phyloP scores from a whole-genome alignment of 1,140 invertebrate species.

The Papilio polytes region DNA sequence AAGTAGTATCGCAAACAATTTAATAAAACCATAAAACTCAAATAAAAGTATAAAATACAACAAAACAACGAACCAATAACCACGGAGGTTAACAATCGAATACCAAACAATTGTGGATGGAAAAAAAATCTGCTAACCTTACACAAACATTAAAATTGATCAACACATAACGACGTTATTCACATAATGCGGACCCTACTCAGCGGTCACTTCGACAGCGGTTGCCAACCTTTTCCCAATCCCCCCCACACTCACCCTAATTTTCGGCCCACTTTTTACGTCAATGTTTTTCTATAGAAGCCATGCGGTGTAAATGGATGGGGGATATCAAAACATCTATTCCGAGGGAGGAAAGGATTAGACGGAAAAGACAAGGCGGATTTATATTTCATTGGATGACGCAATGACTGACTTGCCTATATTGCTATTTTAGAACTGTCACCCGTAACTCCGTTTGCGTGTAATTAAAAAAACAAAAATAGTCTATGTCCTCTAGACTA shows the following conservation, averaged over 20 bases:
- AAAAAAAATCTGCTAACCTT: conserved; percentile 42
- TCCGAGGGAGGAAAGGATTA: conserved; percentile 73
- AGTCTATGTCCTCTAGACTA: too few relatives aligned
- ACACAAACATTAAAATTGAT: conserved; percentile 80
- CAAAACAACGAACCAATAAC: neutral
- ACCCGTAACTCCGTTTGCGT: too few relatives aligned
- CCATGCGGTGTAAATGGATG: conserved; percentile 69
- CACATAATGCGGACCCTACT: conserved; percentile 81
- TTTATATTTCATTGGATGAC: conserved; percentile 58
- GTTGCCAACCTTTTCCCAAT: conserved; percentile 71
- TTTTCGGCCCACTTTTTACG: conserved; percentile 80
- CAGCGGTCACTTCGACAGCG: conserved; percentile 82
- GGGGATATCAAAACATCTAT: conserved; percentile 80
- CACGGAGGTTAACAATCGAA: neutral
- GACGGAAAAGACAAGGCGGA: conserved; percentile 57
- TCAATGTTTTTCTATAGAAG: conserved; percentile 82
- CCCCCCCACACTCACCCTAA: conserved; percentile 57
- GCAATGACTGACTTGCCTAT: conserved; percentile 40
- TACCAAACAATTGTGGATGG: neutral
- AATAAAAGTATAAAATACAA: neutral
- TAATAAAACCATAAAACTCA: neutral
- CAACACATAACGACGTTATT: conserved; percentile 83
- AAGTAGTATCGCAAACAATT: too few relatives aligned
- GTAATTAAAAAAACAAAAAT: too few relatives aligned
- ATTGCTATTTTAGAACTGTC: neutral